A percentile compares a stretch with the other conserved stretches of the same genome.
phyloP scores from a whole-genome alignment of 2,113 vertebrate genomes.

The Phylloscopus trochiloides region DNA sequence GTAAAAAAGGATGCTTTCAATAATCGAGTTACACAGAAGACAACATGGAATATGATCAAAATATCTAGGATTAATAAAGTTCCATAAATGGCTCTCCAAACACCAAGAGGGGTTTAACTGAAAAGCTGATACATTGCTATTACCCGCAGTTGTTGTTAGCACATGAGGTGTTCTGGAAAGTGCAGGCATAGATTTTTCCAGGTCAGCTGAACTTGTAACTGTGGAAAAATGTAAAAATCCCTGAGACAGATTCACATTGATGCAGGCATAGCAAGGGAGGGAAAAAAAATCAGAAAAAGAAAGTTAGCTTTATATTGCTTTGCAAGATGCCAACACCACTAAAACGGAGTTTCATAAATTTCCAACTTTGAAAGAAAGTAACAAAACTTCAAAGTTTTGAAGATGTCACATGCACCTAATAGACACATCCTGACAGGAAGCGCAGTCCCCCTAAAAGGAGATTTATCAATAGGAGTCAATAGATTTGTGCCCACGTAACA shows the following conservation, averaged over 20 bases:
- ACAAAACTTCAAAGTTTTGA: neutral
- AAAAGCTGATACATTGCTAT: neutral
- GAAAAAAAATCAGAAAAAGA: neutral
- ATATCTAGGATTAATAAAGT: neutral
- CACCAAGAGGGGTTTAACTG: neutral
- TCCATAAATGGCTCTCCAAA: neutral
- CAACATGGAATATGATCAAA: neutral
- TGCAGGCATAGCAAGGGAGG: neutral
- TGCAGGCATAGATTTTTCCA: neutral
- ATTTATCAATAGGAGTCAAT: neutral
- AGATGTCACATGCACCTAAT: neutral
- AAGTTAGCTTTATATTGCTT: neutral
- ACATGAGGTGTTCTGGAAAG: neutral
- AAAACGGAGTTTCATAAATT: neutral
- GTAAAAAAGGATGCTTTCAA: neutral
- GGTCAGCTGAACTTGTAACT: constrained; percentile 1
- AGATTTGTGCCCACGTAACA: neutral
- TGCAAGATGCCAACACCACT: neutral
- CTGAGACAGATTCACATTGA: neutral
- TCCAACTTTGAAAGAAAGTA: neutral
- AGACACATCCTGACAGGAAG: neutral
- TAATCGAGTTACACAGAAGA: neutral
- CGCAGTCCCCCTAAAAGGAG: neutral
- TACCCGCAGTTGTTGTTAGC: neutral
- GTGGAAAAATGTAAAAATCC: constrained; percentile 9